Conservation (phyloP, 2,113 vertebrate genomes). For the Eublepharis macularius region DNA sequence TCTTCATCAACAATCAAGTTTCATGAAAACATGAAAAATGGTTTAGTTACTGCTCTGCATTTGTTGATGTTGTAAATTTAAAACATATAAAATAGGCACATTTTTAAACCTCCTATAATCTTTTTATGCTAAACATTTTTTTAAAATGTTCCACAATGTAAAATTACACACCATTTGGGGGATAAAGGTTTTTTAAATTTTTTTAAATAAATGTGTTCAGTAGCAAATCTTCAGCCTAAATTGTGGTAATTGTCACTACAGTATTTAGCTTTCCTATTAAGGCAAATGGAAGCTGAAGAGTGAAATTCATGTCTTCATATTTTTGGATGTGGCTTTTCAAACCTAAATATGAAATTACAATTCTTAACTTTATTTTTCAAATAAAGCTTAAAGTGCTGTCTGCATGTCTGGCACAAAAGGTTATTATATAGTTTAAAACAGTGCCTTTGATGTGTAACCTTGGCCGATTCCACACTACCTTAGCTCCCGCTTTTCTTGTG, state of each 20-base stretch:
- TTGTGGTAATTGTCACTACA: neutral
- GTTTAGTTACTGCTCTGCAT: neutral
- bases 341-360: neutral
- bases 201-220: neutral
- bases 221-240: slow-evolving; percentile 6
- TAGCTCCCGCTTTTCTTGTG: too few relatives aligned
- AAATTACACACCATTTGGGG: slow-evolving; percentile 12
- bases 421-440: neutral
- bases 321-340: neutral
- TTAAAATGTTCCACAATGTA: slow-evolving; percentile 30
- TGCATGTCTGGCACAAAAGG: neutral
- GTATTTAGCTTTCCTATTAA: accelerated
- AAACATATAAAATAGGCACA: neutral
- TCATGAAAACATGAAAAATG: neutral
- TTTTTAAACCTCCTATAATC: slow-evolving; percentile 28
- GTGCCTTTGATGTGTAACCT: too few relatives aligned
- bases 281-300: accelerated
- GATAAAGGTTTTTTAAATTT: neutral
- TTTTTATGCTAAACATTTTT: neutral
- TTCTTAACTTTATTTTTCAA: neutral
- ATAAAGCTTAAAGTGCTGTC: neutral
- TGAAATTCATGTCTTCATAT: neutral
- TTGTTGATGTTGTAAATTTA: neutral
- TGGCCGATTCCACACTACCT: too few relatives aligned
- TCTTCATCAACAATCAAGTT: neutral